Evolutionary conservation across 92 coral and sea anemone genomes (phyloP).

Genomic region (Epizoanthus illoricatus): DNA sequence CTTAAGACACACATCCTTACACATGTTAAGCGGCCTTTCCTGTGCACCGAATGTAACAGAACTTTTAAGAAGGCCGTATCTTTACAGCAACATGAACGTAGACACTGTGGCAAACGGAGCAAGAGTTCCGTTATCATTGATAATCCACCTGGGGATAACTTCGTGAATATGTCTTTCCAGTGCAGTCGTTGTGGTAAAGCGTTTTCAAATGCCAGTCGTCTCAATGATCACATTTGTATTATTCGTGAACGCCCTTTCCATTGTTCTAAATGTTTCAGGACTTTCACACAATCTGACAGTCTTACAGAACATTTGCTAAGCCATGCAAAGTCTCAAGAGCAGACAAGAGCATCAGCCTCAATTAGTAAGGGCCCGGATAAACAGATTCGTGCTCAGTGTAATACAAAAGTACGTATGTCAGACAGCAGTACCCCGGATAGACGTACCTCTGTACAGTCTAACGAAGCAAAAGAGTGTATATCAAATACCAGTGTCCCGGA

Average conservation of each 20-base stretch:
- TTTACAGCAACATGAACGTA: neutral
- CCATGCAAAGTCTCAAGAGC: too few species aligned
- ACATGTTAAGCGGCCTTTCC: conserved; percentile 22
- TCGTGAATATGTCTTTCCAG: neutral
- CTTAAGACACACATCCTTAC: conserved; percentile 11
- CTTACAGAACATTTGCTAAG: neutral
- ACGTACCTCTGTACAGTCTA: neutral
- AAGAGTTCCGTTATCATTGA: neutral
- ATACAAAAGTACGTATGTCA: neutral
- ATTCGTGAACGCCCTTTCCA: neutral
- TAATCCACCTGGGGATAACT: neutral
- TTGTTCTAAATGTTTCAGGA: neutral
- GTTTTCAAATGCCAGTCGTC: conserved; percentile 4
- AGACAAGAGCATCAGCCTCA: too few species aligned
- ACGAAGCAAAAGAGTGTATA: neutral
- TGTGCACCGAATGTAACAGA: conserved; percentile 30
- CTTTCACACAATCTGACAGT: neutral
- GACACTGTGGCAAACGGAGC: neutral
- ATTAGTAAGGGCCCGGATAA: too few species aligned
- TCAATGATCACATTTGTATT: conserved; percentile 16
- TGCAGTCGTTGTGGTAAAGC: conserved; percentile 16
- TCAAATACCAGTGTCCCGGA: neutral
- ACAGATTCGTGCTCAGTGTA: neutral
- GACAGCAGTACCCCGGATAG: neutral
- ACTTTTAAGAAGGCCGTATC: neutral